These are phyloP conservation scores for Penaeus monodon DNA, from an alignment of 2,888 invertebrate genomes.

Conservation along the genomic window DNA sequence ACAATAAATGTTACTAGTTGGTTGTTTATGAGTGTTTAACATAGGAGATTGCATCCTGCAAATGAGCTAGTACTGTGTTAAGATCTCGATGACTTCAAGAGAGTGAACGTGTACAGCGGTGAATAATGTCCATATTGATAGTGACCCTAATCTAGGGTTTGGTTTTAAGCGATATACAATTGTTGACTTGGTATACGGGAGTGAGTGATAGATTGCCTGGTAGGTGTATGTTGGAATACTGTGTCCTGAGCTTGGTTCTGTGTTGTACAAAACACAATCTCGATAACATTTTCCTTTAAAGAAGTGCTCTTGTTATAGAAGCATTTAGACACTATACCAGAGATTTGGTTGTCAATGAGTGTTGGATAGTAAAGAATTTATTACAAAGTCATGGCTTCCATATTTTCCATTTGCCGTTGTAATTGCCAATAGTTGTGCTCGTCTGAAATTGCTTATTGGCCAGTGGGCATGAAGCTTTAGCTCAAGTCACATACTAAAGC, in stretches of 20 bases:
- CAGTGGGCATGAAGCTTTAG: slow-evolving; percentile 28
- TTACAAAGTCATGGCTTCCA: slow-evolving; percentile 56
- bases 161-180: slow-evolving; percentile 19
- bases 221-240: slow-evolving; percentile 19
- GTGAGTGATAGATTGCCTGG: slow-evolving; percentile 27
- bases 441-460: slow-evolving; percentile 37
- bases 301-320: slow-evolving; percentile 40
- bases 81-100: slow-evolving; percentile 11
- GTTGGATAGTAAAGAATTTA: slow-evolving; percentile 37
- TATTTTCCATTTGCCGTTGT: slow-evolving; percentile 35
- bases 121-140: slow-evolving; percentile 17
- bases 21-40: slow-evolving; percentile 39
- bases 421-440: slow-evolving; percentile 45
- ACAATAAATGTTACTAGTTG: slow-evolving; percentile 38
- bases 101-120: slow-evolving; percentile 23
- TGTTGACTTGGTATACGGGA: slow-evolving; percentile 38
- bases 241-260: slow-evolving; percentile 40
- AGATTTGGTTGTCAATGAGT: slow-evolving; percentile 39
- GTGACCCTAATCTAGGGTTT: slow-evolving; percentile 29
- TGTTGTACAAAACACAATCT: slow-evolving; percentile 32
- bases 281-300: slow-evolving; percentile 30
- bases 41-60: slow-evolving; percentile 28
- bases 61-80: slow-evolving; percentile 11
- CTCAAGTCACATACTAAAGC: slow-evolving; percentile 27
- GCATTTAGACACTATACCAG: slow-evolving; percentile 38